These are phyloP conservation scores for Doryteuthis pealeii DNA, from an alignment of 1,140 invertebrate genomes.

Conservation along the genomic window DNA sequence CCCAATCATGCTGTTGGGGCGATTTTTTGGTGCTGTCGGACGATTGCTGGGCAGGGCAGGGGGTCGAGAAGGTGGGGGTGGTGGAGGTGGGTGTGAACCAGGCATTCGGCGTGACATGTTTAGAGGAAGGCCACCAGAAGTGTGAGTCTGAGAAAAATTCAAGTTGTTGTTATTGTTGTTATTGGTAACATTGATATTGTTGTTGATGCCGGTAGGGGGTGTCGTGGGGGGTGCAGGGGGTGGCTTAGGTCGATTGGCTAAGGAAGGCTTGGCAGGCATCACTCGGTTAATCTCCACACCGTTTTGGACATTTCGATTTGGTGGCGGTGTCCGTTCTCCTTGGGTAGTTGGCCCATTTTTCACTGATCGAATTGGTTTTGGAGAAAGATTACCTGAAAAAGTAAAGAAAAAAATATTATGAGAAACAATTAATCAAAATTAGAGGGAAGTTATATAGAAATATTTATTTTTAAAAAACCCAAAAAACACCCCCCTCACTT, in stretches of 20 bases:
- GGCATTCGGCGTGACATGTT: neutral
- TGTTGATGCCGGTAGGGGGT: neutral
- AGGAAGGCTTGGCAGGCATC: neutral
- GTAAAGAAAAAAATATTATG: neutral
- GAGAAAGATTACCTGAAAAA: neutral
- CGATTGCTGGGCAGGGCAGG: neutral
- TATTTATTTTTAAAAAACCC: too few relatives aligned
- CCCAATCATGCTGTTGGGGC: neutral
- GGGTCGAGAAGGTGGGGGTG: neutral
- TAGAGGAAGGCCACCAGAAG: neutral
- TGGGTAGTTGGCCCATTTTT: neutral
- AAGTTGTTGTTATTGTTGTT: neutral
- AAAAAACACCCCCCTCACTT: too few relatives aligned
- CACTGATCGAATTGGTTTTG: neutral
- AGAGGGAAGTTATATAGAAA: too few relatives aligned
- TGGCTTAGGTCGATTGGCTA: neutral
- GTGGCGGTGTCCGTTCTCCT: neutral
- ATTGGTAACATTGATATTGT: neutral
- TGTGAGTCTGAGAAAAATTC: neutral
- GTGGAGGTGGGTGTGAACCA: neutral
- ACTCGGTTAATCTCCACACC: neutral
- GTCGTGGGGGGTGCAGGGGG: neutral
- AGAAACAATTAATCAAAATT: too few relatives aligned
- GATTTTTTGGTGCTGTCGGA: neutral
- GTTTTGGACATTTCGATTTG: neutral